Conservation (phyloP, 2,888 invertebrate genomes). For the Argyresthia albistria region DNA sequence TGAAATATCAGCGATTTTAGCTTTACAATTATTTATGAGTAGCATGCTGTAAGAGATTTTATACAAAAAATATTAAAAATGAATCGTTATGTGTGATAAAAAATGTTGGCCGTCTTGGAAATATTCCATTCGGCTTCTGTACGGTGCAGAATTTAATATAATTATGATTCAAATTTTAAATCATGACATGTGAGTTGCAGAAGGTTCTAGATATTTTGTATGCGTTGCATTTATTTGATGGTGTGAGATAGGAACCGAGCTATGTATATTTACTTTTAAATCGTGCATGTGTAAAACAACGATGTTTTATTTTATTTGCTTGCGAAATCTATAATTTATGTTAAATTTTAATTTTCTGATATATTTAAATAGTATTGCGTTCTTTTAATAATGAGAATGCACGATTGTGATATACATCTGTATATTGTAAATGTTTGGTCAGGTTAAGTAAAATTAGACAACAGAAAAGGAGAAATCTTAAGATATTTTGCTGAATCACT, state of each 20-base stretch:
- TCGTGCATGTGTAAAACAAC: constrained; percentile 42
- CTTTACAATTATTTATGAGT: constrained; percentile 60
- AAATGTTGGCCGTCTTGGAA: constrained; percentile 4
- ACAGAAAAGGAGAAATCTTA: constrained; percentile 8
- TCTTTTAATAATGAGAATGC: constrained; percentile 22
- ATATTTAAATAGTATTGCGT: constrained; percentile 23
- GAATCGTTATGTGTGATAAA: constrained; percentile 5
- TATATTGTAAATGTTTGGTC: constrained; percentile 24
- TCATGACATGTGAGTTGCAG: constrained; percentile 7
- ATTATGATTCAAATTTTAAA: constrained; percentile 6
- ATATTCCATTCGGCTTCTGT: background rate
- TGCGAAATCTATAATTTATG: constrained; percentile 20
- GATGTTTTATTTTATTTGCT: constrained; percentile 45
- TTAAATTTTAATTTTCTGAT: constrained; percentile 51
- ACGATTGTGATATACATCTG: constrained; percentile 15
- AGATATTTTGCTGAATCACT: background rate
- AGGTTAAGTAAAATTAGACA: constrained; percentile 17
- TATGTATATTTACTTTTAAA: background rate
- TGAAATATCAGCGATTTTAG: constrained; percentile 15
- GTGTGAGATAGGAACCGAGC: constrained; percentile 18
- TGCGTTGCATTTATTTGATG: constrained; percentile 54
- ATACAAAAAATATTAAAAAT: constrained; percentile 25
- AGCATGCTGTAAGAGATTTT: constrained; percentile 52
- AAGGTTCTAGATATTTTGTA: constrained; percentile 6
- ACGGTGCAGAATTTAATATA: constrained; percentile 10